Evolutionary conservation across 1,140 invertebrate species (phyloP), one percentile per base, ranked within the genome.

Genomic region (Pomphorhynchus laevis): DNA sequence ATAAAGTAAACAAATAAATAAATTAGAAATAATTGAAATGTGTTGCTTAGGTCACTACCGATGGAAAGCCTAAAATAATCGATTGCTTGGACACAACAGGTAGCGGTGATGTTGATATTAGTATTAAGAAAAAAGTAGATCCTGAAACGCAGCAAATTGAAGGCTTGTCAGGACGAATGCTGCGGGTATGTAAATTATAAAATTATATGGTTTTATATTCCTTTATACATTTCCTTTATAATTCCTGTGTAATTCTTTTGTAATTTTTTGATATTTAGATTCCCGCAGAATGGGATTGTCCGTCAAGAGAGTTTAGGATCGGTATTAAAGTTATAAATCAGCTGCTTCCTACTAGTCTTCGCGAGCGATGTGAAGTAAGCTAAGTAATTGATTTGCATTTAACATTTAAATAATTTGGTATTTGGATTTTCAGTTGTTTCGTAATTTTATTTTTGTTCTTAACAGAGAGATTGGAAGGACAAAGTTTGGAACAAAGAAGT

Each of bases 1-100:
- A n/a, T n/a, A n/a, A n/a, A n/a, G n/a, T n/a, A n/a, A n/a, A n/a
- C n/a, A n/a, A n/a, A n/a, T n/a, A n/a, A n/a, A n/a, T n/a, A n/a
- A n/a, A n/a, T n/a, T n/a, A n/a, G n/a, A 11, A 21, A 9, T 8
- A 29, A 8, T 29, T 9, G 8, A n/a, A 24, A 21, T 40, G 33
- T 12, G 21, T 46, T 49, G 53, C 56, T 29, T 53, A 86, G 77
- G 62, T 68, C 41, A 82, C 79, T 17, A 68, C 66, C 46, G 69
- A 72, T 52, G 80, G 79, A 16, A 68, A 73, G 52, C 65, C 69
- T 23, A 95, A 95, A 63, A 67, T 95, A 32, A 70, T 93, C 49
- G 80, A 89, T 52, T 65, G 84, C 34, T 73, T 74, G 52, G 82
- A 93, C 60, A 80, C 75, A 45, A 77, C 72, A 50, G 86, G 86